Base-by-base conservation (phyloP, 2,797 vertebrate species). In the Chromis chromis region DNA sequence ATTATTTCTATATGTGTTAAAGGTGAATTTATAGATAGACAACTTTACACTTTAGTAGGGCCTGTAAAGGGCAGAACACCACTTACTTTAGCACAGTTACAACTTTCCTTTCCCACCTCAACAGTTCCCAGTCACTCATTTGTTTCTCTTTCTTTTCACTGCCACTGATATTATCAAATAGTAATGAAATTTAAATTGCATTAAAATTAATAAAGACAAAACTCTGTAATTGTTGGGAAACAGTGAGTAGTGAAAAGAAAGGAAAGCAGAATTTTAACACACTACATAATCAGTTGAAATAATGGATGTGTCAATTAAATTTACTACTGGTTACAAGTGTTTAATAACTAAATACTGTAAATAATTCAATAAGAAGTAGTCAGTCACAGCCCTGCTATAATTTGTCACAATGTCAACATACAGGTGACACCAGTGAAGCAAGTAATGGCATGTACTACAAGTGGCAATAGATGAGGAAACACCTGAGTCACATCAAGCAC, bases 401-500 rank as follows among this genome's bases (percentile, higher is more conserved):
- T 70, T 44, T 59, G 14, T 63, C 39, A 46, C 40, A 48, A 65
- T 40, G 76, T 67, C 60, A 31, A 5, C 6, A 75, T 36, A 33
- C 27, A 52, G 14, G 64, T 69, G 6, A 27, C 27, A 57, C 17
- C 60, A 28, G 53, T 54, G 40, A 16, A 65, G 70, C n/a, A 19
- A 67, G 59, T 54, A 57, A 72, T 65, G 65, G 65, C 39, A 53
- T 39, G 40, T 55, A 67, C 36, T 25, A 39, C 54, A 70, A 74
- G 70, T 49, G 48, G 64, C 24, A 81, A 68, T 3, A 58, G 48
- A 39, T n/a, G 24, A 80, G 57, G 62, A 81, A 70, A 76, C 79
- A 73, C 69, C 70, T 31, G 74, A 83, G 73, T 75, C 63, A 67
- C 50, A 74, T 62, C 55, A 76, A 78, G 69, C 71, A 74, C 17